Evolutionary conservation across 2,888 invertebrate genomes (phyloP), one percentile per base, ranked within the genome.

Genomic region (Rhamnusium bicolor): DNA sequence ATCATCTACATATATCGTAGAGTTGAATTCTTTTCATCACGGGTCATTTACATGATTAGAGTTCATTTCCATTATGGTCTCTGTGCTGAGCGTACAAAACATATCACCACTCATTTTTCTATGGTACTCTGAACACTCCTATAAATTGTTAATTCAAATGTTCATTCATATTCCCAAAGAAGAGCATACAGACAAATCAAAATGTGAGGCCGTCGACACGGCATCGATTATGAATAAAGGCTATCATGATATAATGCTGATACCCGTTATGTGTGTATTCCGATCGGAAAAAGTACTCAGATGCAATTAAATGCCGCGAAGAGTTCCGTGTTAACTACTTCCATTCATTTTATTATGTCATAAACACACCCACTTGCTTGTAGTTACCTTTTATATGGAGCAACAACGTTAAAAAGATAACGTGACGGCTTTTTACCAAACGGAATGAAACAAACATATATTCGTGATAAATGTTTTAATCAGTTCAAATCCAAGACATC

Each of bases 151-250:
- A 1, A 47, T n/a, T 47, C 61, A 21, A 47, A 47, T 24, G 61
- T 62, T 47, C 61, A 62, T 62, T 62, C 61, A 46, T 62, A 46
- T 46, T 62, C 46, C 54, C 19, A 47, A 62, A 62, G 47, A 21
- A 47, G 61, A 46, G 61, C 40, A n/a, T 24, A n/a, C 51, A 16
- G 18, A 24, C 61, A 46, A 47, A 62, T 14, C 12, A 47, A 18
- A 19, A 62, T 62, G 3, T 40, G 24, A 62, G 61, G 61, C 40
- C 61, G 61, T 47, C 61, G 61, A 47, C 61, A 62, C 61, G 19
- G 40, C 14, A n/a, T 24, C 54, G 24, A 21, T 53, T 53, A 53
- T 54, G 54, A 62, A 47, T 62, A 62, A 62, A 62, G 47, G 54
- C 54, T 27, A 56, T 56, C 27, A 8, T 24, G 46, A 47, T 40